Base-by-base conservation (phyloP, 2,888 invertebrate species). In the Epicampocera succincta region DNA sequence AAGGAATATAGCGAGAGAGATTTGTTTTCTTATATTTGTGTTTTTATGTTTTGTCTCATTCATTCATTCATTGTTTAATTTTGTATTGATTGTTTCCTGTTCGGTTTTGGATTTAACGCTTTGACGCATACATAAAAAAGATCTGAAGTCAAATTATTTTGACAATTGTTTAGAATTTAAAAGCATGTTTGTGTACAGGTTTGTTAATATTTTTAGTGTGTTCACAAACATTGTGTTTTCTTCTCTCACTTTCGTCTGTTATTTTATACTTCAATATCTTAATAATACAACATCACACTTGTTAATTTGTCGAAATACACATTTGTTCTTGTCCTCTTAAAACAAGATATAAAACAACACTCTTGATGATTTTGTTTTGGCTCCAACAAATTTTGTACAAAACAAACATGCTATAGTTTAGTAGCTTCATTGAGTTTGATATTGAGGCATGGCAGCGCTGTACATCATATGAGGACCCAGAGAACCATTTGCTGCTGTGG, bases 391-490 rank as follows among this genome's bases (percentile, higher is more conserved):
- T 58, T 78, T 77, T 82, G 60, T 74, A 82, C 74, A 82, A 81
- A 82, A 82, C 78, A 82, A 82, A 82, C 78, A 82, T 78, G 82
- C 82, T 76, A 52, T 61, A 71, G 63, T 78, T 75, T 72, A 83
- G 69, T 77, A 87, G 85, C 85, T 89, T 94, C 96, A 96, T 95
- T 96, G 96, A 91, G 96, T 94, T 89, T 95, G 96, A 92, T 96
- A 96, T 92, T 96, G 95, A 90, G 95, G 95, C 93, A 96, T 95
- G 90, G 94, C 93, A 86, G 91, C 90, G 89, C 92, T 92, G 88
- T 95, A 95, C 94, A 95, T 94, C 87, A 93, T 93, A 91, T 93
- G 93, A 91, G 93, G 92, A 90, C 91, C 89, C 90, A 93, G 92
- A 86, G 92, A 92, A 85, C 93, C 93, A 85, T 92, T 92, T 88